Evolutionary conservation across 2,888 invertebrate species (phyloP).

Genomic region (Oscheius onirici): DNA sequence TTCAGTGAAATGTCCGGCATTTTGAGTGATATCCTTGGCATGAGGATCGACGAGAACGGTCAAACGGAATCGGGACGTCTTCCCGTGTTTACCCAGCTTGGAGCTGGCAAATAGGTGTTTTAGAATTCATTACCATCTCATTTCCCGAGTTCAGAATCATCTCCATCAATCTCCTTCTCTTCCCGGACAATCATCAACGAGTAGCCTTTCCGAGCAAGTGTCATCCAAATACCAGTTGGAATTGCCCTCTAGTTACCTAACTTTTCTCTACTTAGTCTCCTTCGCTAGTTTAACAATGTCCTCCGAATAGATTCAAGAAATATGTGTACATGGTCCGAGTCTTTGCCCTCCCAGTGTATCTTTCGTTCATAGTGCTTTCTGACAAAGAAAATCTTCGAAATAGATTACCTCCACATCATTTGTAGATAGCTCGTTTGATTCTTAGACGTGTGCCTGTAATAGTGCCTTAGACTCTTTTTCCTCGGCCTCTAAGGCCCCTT

Average conservation of each 20-base stretch:
- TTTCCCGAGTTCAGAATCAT: neutral
- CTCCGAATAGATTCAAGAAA: conserved; percentile 19
- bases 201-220: conserved; percentile 23
- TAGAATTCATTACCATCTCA: conserved; percentile 1
- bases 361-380: conserved; percentile 29
- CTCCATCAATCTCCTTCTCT: neutral
- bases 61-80: conserved; percentile 43
- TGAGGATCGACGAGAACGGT: conserved; percentile 24
- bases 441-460: conserved; percentile 9
- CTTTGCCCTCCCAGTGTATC: conserved; percentile 25
- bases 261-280: conserved; percentile 9
- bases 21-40: conserved; percentile 38
- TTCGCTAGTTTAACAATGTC: conserved; percentile 5
- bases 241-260: neutral
- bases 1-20: conserved; percentile 41
- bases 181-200: conserved; percentile 2
- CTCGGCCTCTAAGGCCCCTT: conserved; percentile 8
- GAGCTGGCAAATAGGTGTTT: conserved; percentile 44
- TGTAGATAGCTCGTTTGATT: conserved; percentile 19
- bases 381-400: conserved; percentile 4
- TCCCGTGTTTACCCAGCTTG: conserved; percentile 58
- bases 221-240: conserved; percentile 15
- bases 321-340: conserved; percentile 30
- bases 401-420: neutral
- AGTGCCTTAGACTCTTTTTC: conserved; percentile 17